phyloP scores from a whole-genome alignment of 2,888 invertebrate genomes.

The Lasioglossum calceatum region DNA sequence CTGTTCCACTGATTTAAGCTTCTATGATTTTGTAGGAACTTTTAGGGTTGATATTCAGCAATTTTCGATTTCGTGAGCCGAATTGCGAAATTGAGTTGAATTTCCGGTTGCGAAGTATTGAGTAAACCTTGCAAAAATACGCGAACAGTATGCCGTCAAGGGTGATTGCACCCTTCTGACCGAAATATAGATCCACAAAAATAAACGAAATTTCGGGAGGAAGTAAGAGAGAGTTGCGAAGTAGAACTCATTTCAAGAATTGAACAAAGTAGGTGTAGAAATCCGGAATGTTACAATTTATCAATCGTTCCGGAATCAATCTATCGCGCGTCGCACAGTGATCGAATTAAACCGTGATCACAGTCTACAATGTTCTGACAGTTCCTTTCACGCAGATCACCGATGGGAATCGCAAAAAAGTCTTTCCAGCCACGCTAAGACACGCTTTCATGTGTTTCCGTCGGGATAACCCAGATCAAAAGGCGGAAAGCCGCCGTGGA shows the following conservation, averaged over 20 bases:
- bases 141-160: background rate
- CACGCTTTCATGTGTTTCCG: conserved; percentile 39
- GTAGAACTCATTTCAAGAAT: background rate
- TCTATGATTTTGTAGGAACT: background rate
- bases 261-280: background rate
- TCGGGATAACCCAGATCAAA: conserved; percentile 45
- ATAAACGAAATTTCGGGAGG: background rate
- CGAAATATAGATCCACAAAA: background rate
- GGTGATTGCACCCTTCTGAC: background rate
- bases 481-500: conserved; percentile 50
- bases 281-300: background rate
- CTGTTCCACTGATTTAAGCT: too few species aligned
- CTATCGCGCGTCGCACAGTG: background rate
- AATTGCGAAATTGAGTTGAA: background rate
- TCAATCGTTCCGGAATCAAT: background rate
- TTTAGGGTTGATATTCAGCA: background rate
- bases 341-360: conserved; percentile 18
- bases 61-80: too few species aligned
- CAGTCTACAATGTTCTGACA: background rate
- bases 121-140: background rate
- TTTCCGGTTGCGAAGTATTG: background rate
- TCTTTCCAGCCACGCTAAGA: conserved; percentile 9
- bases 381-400: conserved; percentile 7
- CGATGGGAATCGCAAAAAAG: background rate
- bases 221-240: background rate